These are phyloP conservation scores for Gymnocheta viridis DNA, from an alignment of 2,888 invertebrate genomes.

Conservation along the genomic window DNA sequence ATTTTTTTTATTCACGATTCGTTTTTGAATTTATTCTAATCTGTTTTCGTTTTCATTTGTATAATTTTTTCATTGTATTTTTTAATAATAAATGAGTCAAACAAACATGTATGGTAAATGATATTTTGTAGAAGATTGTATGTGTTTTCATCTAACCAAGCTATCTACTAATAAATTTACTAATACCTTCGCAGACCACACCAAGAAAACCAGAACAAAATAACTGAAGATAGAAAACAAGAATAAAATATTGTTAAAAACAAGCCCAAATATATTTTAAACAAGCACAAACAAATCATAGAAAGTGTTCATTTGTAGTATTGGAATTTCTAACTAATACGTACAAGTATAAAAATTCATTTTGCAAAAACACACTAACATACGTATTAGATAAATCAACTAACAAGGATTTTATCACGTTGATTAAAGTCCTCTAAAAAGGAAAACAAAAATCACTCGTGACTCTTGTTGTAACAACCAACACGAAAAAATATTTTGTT, in stretches of 20 bases:
- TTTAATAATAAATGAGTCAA: conserved; percentile 77
- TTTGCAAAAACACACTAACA: background rate
- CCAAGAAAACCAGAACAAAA: conserved; percentile 61
- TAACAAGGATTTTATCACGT: conserved; percentile 72
- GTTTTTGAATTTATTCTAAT: conserved; percentile 71
- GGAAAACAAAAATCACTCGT: conserved; percentile 76
- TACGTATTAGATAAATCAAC: conserved; percentile 4
- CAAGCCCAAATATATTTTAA: conserved; percentile 67
- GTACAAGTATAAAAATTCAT: background rate
- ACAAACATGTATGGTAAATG: conserved; percentile 39
- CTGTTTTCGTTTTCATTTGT: conserved; percentile 62
- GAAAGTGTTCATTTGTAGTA: conserved; percentile 31
- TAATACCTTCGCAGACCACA: conserved; percentile 57
- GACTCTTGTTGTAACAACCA: conserved; percentile 75
- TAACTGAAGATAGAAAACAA: conserved; percentile 59
- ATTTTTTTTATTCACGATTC: conserved; percentile 67
- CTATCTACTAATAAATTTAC: conserved; percentile 13
- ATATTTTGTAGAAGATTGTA: background rate
- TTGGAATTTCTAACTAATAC: conserved; percentile 36
- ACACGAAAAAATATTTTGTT: conserved; percentile 56
- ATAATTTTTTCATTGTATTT: conserved; percentile 14
- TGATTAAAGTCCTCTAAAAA: conserved; percentile 67
- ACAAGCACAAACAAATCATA: background rate
- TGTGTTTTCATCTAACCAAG: conserved; percentile 32
- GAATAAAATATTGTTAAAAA: conserved; percentile 65